phyloP scores from a whole-genome alignment of 2,113 vertebrate genomes.

The Hyaena hyaena region DNA sequence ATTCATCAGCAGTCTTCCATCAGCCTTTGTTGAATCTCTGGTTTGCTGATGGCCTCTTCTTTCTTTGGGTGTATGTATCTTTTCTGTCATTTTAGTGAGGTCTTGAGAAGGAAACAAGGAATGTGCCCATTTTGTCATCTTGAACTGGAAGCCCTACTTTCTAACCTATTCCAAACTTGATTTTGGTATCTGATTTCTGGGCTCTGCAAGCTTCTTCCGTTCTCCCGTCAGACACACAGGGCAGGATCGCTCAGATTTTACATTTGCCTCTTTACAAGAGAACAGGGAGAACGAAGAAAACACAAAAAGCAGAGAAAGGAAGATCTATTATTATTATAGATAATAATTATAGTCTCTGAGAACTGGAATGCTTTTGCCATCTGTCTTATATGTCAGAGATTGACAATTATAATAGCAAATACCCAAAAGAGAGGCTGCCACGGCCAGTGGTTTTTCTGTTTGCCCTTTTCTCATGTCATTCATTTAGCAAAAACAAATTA shows the following conservation, averaged over 20 bases:
- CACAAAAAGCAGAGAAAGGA: neutral
- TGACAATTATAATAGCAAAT: neutral
- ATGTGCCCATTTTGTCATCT: neutral
- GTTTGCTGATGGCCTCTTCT: neutral
- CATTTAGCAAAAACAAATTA: neutral
- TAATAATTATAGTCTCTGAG: neutral
- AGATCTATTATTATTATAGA: too few relatives aligned
- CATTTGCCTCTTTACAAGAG: neutral
- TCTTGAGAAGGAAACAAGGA: conserved; percentile 26
- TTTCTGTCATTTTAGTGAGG: neutral
- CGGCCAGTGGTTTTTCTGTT: neutral
- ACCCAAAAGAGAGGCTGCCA: neutral
- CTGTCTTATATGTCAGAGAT: neutral
- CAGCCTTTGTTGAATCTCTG: neutral
- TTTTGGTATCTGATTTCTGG: conserved; percentile 7
- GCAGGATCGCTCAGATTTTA: neutral
- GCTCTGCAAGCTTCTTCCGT: neutral
- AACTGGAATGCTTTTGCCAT: conserved; percentile 23
- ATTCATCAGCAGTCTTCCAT: neutral
- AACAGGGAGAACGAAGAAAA: neutral
- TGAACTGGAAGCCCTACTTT: neutral
- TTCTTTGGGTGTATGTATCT: neutral
- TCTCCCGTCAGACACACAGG: neutral
- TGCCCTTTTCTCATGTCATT: conserved; percentile 1
- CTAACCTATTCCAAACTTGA: neutral